Percentiles rank a stretch among this genome's conserved stretches.
Evolutionary conservation across 1,140 invertebrate species (phyloP).

Genomic region (Drosophila bipectinata): DNA sequence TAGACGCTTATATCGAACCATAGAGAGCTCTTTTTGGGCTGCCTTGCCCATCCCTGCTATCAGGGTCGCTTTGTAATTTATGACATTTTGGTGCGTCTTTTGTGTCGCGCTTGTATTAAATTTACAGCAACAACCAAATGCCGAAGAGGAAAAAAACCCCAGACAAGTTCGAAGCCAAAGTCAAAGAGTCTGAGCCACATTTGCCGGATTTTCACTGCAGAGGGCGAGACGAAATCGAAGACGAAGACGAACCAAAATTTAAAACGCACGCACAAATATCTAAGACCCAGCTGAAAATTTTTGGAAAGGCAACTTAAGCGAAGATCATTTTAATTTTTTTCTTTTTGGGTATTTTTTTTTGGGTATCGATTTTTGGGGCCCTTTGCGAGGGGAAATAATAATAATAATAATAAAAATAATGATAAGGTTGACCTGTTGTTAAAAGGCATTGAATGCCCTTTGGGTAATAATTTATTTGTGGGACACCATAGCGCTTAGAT

Average conservation of each 20-base stretch:
- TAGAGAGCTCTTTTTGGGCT: slow-evolving; percentile 52
- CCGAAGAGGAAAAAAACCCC: slow-evolving; percentile 7
- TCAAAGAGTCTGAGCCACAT: slow-evolving; percentile 52
- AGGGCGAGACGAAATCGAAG: slow-evolving; percentile 52
- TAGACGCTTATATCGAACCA: slow-evolving; percentile 40
- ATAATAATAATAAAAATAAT: slow-evolving; percentile 82
- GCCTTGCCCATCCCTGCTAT: slow-evolving; percentile 64
- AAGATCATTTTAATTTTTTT: slow-evolving; percentile 69
- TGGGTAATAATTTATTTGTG: slow-evolving; percentile 82
- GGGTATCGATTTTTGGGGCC: slow-evolving; percentile 63
- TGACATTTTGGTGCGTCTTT: slow-evolving; percentile 83
- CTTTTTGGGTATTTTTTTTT: slow-evolving; percentile 36
- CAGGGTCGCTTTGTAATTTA: slow-evolving; percentile 79
- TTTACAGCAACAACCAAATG: slow-evolving; percentile 45
- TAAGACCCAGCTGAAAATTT: slow-evolving; percentile 51
- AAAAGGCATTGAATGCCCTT: slow-evolving; percentile 83
- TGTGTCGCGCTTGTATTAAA: slow-evolving; percentile 82
- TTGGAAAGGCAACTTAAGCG: slow-evolving; percentile 22
- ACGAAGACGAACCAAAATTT: slow-evolving; percentile 72
- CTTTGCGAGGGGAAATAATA: slow-evolving; percentile 72
- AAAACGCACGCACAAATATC: slow-evolving; percentile 74
- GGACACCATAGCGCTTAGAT: slow-evolving; percentile 72
- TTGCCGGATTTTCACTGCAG: slow-evolving; percentile 70
- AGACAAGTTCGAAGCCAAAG: slow-evolving; percentile 42
- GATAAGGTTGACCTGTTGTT: slow-evolving; percentile 83